Base-by-base conservation (phyloP, 1,140 invertebrate species). In the Drosophila sp. region DNA sequence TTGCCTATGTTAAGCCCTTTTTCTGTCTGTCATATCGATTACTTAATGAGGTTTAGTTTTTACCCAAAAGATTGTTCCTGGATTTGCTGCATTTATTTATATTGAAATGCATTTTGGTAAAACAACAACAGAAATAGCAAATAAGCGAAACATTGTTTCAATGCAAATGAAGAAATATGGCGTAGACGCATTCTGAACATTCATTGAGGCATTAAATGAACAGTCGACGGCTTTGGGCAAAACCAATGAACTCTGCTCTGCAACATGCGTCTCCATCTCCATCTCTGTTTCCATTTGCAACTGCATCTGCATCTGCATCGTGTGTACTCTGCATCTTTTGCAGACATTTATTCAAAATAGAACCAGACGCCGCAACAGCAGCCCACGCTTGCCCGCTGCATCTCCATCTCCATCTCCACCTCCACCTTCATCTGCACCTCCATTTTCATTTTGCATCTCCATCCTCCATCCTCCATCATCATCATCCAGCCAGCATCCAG, bases 171-270 rank as follows among this genome's bases (percentile, higher is more conserved):
- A 50, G 47, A 38, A 40, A 75, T 65, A 62, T 66, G 64, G 54
- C 55, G 68, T 56, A 67, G 67, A 70, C 72, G 35, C 67, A 44
- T 60, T 35, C 23, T 50, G 8, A 2, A 50, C 7, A 50, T 50
- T 44, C 74, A 73, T 50, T 63, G 54, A 76, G 33, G 73, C 72
- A 50, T 75, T 75, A 65, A 78, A 76, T 75, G 73, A 78, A 69
- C 67, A 72, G 67, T 57, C 6, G 32, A 11, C 35, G 44, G 44
- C 44, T 50, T 50, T 50, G 8, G 44, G 68, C 67, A 57, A 75
- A 79, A 80, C 76, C 83, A 86, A 86, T 86, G 83, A 86, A 86
- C 82, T 86, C 83, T 82, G 41, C 33, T 27, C n/a, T 58, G 58
- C 55, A 72, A 4, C n/a, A 23, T 10, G 23, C 44, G 10, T 50